Conservation (phyloP, 2,113 vertebrate genomes). For the Passer montanus region DNA sequence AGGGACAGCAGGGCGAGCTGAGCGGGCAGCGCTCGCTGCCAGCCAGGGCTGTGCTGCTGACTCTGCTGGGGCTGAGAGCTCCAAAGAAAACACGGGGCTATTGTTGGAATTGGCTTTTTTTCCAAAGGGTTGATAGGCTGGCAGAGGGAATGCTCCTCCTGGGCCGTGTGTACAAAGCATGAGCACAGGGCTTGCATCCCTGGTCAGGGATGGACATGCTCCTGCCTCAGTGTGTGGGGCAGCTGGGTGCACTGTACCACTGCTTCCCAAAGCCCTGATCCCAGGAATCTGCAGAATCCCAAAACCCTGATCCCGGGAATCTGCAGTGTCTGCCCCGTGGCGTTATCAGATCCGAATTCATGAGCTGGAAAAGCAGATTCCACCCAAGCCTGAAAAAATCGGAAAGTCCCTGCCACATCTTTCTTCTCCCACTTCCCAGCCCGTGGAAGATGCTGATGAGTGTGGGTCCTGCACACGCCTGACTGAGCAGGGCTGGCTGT, state of each 20-base stretch:
- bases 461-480: not conserved
- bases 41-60: not conserved
- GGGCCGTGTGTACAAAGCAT: not conserved
- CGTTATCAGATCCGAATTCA: not conserved
- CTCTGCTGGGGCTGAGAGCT: not conserved
- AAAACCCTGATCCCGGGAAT: not conserved
- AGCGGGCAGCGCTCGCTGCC: not conserved
- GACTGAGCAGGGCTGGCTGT: not conserved
- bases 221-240: not conserved
- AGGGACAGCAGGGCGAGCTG: not conserved
- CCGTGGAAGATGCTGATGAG: not conserved
- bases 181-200: not conserved
- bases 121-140: not conserved
- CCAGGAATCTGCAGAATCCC: not conserved
- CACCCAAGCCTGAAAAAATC: not conserved
- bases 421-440: not conserved
- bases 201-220: not conserved
- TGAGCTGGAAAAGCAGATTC: not conserved
- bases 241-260: not conserved
- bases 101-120: not conserved
- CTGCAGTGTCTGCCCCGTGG: not conserved
- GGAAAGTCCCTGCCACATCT: not conserved
- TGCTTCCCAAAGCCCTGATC: not conserved
- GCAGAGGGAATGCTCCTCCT: not conserved
- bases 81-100: conserved; percentile 9